Conservation (phyloP, 1,140 invertebrate species). For the Leptestheria dahalacensis region DNA sequence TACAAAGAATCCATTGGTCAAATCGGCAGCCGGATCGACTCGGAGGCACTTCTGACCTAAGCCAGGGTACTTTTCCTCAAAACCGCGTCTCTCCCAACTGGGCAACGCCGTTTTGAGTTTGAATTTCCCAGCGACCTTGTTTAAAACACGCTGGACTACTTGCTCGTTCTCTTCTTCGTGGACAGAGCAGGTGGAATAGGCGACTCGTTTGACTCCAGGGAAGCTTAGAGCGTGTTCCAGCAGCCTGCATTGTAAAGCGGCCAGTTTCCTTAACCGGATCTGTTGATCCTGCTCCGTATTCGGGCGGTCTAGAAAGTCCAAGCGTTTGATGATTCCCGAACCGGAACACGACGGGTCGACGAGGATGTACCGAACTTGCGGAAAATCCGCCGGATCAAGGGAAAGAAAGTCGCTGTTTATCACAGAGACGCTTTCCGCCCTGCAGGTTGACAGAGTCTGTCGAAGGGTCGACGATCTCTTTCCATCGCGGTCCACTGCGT, state of each 20-base stretch:
- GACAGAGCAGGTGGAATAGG: conserved; percentile 91
- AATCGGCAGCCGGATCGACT: conserved; percentile 50
- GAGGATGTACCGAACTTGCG: conserved; percentile 71
- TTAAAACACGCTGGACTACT: conserved; percentile 47
- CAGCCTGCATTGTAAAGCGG: conserved; percentile 68
- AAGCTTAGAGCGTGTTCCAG: conserved; percentile 74
- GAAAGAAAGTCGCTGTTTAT: conserved; percentile 54
- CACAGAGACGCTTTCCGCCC: conserved; percentile 46
- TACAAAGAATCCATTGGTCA: conserved; percentile 87
- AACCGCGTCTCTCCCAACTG: conserved; percentile 19
- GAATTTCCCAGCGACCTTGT: conserved; percentile 38
- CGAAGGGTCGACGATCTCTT: conserved; percentile 45
- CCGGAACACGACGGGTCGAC: conserved; percentile 93
- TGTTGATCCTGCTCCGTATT: conserved; percentile 22
- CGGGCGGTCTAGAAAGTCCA: conserved; percentile 29
- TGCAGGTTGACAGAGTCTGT: conserved; percentile 42
- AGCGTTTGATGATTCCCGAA: conserved; percentile 56
- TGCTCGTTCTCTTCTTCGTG: conserved; percentile 82
- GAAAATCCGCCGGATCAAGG: conserved; percentile 41
- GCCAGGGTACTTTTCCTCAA: conserved; percentile 40
- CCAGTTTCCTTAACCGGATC: conserved; percentile 47
- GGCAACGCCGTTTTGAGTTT: conserved; percentile 19
- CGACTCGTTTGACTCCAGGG: conserved; percentile 62
- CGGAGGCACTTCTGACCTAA: conserved; percentile 51
- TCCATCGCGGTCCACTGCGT: conserved; percentile 60